Evolutionary conservation across 2,797 vertebrate genomes (phyloP), one percentile per base, ranked within the genome.

Genomic region (Acanthurus leucopareius): DNA sequence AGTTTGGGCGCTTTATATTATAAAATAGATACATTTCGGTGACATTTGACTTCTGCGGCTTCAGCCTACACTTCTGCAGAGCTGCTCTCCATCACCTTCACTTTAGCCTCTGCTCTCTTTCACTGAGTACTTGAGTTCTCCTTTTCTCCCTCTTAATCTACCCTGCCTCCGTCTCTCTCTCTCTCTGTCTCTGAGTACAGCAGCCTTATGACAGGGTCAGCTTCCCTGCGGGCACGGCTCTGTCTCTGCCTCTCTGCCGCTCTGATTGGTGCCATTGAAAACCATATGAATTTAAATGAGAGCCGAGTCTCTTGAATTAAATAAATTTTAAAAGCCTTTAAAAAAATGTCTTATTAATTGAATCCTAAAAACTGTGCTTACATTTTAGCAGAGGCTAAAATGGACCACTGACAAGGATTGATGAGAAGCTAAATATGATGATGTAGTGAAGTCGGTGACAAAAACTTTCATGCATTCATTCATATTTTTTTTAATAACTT

Each of bases 191-290:
- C 61, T 58, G 48, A 82, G 75, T 59, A 52, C 42, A 52, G 48
- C 74, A 61, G 66, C 63, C 60, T 68, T 58, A 49, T 70, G 84
- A 81, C 82, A 59, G 45, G 82, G 88, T 88, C 82, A 86, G 57
- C 47, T n/a, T 77, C 73, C 75, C 86, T 79, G 48, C 1, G 8
- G 81, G 76, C 61, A 61, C 20, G 25, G 65, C n/a, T 25, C 67
- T 48, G 62, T 52, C 60, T 73, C 65, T 58, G 63, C 32, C 40
- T 38, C 42, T 58, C 47, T 52, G 51, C 70, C 25, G 71, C 73
- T 62, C 62, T 64, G 83, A 88, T 78, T 82, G 77, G 16, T 2
- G 15, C 52, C 57, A 76, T 15, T 67, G 66, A 73, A 80, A 82
- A 84, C 5, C 2, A 25, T 25, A 16, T 38, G 42, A 61, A 59